A percentile compares a stretch with the other conserved stretches of the same genome.
phyloP scores from a whole-genome alignment of 2,888 invertebrate genomes.

The Melieria omissa region DNA sequence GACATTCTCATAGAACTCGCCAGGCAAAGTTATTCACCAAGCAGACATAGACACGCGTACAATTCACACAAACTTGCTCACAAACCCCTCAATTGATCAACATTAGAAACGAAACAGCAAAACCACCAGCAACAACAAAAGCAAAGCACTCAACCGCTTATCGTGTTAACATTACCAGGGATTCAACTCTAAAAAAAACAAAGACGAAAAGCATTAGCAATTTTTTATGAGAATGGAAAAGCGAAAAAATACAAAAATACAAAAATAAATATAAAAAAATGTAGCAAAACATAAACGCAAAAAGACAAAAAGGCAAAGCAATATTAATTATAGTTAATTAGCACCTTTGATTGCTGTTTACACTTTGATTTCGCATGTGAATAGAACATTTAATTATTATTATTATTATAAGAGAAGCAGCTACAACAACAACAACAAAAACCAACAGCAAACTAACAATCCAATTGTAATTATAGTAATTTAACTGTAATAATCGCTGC shows the following conservation, averaged over 20 bases:
- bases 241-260: slow-evolving; percentile 17
- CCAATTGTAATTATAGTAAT: slow-evolving; percentile 20
- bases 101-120: too few relatives aligned
- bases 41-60: too few relatives aligned
- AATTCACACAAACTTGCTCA: too few relatives aligned
- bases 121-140: too few relatives aligned
- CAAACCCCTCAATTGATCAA: too few relatives aligned
- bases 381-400: slow-evolving; percentile 41
- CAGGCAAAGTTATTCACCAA: too few relatives aligned
- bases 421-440: slow-evolving; percentile 1
- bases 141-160: slow-evolving; percentile 21
- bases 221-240: slow-evolving; percentile 8
- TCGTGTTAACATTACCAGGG: slow-evolving; percentile 27
- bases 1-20: too few relatives aligned
- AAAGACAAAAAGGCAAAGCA: slow-evolving; percentile 54
- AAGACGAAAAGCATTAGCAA: neutral
- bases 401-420: slow-evolving; percentile 30
- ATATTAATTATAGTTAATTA: slow-evolving; percentile 67
- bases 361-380: slow-evolving; percentile 1
- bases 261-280: slow-evolving; percentile 8
- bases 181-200: slow-evolving; percentile 16
- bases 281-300: slow-evolving; percentile 24
- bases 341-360: slow-evolving; percentile 42
- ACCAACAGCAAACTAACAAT: slow-evolving; percentile 13
- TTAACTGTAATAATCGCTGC: slow-evolving; percentile 52